Evolutionary conservation across 1,140 invertebrate genomes (phyloP).

Genomic region (Myzus persicae): DNA sequence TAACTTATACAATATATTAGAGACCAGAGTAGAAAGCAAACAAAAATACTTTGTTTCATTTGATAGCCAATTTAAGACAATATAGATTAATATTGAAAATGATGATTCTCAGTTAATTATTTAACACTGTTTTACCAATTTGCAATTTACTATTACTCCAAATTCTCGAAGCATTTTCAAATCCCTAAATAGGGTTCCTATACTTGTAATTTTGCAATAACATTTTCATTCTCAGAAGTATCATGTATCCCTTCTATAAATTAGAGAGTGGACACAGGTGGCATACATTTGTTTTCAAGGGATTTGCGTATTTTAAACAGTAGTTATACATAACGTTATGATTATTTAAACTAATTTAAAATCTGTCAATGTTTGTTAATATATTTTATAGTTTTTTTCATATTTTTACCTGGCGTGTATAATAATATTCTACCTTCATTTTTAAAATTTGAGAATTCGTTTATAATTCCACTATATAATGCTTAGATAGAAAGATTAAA

Average conservation of each 20-base stretch:
- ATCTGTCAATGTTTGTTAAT: not conserved
- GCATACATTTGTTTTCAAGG: not conserved
- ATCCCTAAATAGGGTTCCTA: not conserved
- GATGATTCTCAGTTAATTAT: not conserved
- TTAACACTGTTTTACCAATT: not conserved
- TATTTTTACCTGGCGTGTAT: not conserved
- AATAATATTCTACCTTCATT: not conserved
- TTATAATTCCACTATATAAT: not conserved
- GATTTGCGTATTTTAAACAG: not conserved
- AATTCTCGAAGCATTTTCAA: not conserved
- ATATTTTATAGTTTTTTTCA: conserved; percentile 10
- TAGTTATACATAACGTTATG: not conserved
- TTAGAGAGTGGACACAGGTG: not conserved
- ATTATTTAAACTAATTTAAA: conserved; percentile 20
- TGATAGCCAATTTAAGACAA: not conserved
- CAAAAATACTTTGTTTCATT: not conserved
- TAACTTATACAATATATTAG: not conserved
- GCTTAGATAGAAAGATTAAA: not conserved
- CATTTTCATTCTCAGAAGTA: not conserved
- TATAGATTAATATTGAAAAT: not conserved
- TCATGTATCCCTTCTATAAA: not conserved
- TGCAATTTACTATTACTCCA: not conserved
- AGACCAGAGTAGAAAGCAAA: not conserved
- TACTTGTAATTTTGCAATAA: not conserved
- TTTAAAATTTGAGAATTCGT: not conserved